Base-by-base conservation (phyloP, 2,888 invertebrate species). In the Caenorhabditis wallacei region DNA sequence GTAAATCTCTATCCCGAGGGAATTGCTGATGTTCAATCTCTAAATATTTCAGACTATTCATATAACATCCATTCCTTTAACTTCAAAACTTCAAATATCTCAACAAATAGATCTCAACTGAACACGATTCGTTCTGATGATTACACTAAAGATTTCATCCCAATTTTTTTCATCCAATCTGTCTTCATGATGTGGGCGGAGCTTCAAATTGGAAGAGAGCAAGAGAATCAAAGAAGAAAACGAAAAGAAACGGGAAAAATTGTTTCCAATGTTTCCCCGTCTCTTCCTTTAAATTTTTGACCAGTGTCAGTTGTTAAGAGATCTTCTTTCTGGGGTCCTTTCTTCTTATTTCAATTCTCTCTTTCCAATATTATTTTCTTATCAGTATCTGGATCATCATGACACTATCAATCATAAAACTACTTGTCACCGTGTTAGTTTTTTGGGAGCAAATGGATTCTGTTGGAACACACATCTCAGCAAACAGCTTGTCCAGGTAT, bases 251-350 rank as follows among this genome's bases (percentile, higher is more conserved):
- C 8, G 35, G 53, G 35, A 66, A 30, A 30, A 53, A 66, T 66
- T 66, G 66, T 66, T 66, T 66, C 66, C 53, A 66, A 66, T 66
- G 66, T 66, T 66, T 66, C 64, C 66, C 53, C 53, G 3, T 66
- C 66, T 51, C 48, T 53, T n/a, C 63, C 11, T 11, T 43, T 37
- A 20, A 63, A 20, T 54, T 72, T 72, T 53, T 72, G 72, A 72
- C 63, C 72, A 72, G 71, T 71, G 71, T 71, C 71, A 71, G 71
- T 71, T 71, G 71, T 63, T 63, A 72, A 66, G 66, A 24, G 22
- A 37, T 46, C 61, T 46, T 30, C 53, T 16, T 11, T 20, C 30
- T n/a, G n/a, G 48, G 37, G 35, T 46, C 59, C 64, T 18, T 22
- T 30, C 61, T 11, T 22, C 22, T 63, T 18, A 63, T 64, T 64